phyloP scores from a whole-genome alignment of 2,797 vertebrate species.

The Falco cherrug region DNA sequence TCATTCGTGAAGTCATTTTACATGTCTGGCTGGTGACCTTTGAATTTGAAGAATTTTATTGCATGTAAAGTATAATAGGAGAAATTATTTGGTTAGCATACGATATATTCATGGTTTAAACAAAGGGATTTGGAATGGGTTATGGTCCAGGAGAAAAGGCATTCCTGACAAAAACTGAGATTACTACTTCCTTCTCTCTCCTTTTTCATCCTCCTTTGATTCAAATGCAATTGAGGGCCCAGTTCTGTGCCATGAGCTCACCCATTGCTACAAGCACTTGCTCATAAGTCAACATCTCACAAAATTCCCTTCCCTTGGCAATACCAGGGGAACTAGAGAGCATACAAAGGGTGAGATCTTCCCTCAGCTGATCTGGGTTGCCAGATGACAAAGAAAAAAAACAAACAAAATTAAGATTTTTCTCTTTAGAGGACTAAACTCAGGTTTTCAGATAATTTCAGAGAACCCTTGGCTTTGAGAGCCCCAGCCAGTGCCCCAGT shows the following conservation, averaged over 20 bases:
- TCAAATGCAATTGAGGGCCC: not conserved
- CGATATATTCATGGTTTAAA: not conserved
- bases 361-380: not conserved
- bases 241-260: not conserved
- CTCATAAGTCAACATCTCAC: not conserved
- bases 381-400: not conserved
- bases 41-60: slow-evolving; percentile 55
- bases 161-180: not conserved
- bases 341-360: not conserved
- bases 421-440: not conserved
- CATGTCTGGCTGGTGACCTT: slow-evolving; percentile 57
- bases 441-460: not conserved
- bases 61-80: slow-evolving; percentile 49
- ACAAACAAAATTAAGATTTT: not conserved
- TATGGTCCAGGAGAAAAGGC: not conserved
- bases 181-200: not conserved
- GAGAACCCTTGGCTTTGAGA: not conserved
- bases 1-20: not conserved
- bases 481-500: not conserved
- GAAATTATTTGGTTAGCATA: slow-evolving; percentile 39
- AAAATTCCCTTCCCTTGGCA: not conserved
- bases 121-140: not conserved
- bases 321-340: not conserved
- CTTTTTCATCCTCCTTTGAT: not conserved
- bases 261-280: fast-evolving